Evolutionary conservation across 2,888 invertebrate species (phyloP), one percentile per base, ranked within the genome.

Genomic region (Mactromeris polynyma): DNA sequence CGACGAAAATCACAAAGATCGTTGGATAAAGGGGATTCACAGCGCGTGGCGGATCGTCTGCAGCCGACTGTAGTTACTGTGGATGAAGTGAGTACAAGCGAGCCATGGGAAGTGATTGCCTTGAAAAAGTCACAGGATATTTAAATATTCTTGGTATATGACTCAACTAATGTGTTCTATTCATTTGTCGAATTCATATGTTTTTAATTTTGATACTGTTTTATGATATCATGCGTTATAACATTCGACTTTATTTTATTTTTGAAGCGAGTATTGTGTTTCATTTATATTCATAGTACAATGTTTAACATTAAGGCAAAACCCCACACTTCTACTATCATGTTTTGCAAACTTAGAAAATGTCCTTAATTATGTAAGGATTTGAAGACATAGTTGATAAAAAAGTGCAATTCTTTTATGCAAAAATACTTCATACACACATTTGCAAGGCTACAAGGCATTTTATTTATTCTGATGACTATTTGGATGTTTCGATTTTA

Each of bases 61-160:
- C 83, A 78, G 46, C 64, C 79, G 36, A 87, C 80, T 79, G 87
- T 89, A 11, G 86, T 90, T 0, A 77, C 78, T 2, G 87, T 89
- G 0, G 90, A 89, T n/a, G 89, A 89, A 58, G 86, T 87, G 58
- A 92, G 91, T 77, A 40, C 58, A 7, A 82, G 83, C 40, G 90
- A 90, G 80, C 90, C 87, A 14, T 90, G 89, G 89, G 87, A 91
- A 51, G 91, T 91, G 26, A 85, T 91, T 14, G 91, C 89, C 0
- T 46, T 91, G 3, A 91, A 89, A 11, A 84, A 84, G 38, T 84
- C 78, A 84, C 26, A 26, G 58, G 58, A 46, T 46, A 46, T 46
- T 26, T 26, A 4, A n/a, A 26, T n/a, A 64, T 26, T n/a, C 26
- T 26, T 64, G 54, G 54, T 54, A 26, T 26, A 64, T n/a, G 26